These are phyloP conservation scores for Zaprionus gabonicus DNA, from an alignment of 1,140 invertebrate species.

Conservation along the genomic window DNA sequence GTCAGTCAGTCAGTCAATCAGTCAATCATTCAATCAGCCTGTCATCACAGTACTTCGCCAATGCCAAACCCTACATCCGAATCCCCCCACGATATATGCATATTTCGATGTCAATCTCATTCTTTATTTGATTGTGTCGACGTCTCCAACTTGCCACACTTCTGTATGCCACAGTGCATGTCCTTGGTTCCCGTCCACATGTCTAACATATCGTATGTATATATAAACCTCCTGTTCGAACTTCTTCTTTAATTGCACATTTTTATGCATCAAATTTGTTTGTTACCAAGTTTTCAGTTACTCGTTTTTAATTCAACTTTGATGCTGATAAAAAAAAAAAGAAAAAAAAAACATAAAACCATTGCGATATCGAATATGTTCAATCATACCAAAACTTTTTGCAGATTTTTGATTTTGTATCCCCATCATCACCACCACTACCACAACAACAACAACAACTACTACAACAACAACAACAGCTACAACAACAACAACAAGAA, in stretches of 20 bases:
- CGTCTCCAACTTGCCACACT: slow-evolving; percentile 32
- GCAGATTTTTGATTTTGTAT: slow-evolving; percentile 83
- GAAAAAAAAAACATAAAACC: slow-evolving; percentile 32
- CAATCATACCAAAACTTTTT: slow-evolving; percentile 77
- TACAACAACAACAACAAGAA: slow-evolving; percentile 70
- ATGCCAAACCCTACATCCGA: slow-evolving; percentile 14
- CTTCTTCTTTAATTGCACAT: slow-evolving; percentile 65
- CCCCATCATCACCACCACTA: slow-evolving; percentile 81
- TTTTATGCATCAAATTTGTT: slow-evolving; percentile 69
- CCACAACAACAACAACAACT: slow-evolving; percentile 72
- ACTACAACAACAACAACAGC: slow-evolving; percentile 71
- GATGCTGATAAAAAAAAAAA: slow-evolving; percentile 35
- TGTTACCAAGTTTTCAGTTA: slow-evolving; percentile 30
- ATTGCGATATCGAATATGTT: slow-evolving; percentile 71
- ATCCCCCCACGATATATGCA: slow-evolving; percentile 12
- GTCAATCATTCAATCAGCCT: slow-evolving; percentile 57
- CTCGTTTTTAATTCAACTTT: slow-evolving; percentile 32
- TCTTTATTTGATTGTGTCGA: slow-evolving; percentile 54
- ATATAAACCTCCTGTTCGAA: slow-evolving; percentile 17
- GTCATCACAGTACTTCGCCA: slow-evolving; percentile 58
- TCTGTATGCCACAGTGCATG: slow-evolving; percentile 21
- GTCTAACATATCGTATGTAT: slow-evolving; percentile 33
- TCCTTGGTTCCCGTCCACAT: slow-evolving; percentile 33
- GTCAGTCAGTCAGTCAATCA: slow-evolving; percentile 32
- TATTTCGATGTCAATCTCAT: slow-evolving; percentile 10